These are phyloP conservation scores for Macroglossus sobrinus DNA, from an alignment of 2,113 vertebrate species.

Conservation along the genomic window DNA sequence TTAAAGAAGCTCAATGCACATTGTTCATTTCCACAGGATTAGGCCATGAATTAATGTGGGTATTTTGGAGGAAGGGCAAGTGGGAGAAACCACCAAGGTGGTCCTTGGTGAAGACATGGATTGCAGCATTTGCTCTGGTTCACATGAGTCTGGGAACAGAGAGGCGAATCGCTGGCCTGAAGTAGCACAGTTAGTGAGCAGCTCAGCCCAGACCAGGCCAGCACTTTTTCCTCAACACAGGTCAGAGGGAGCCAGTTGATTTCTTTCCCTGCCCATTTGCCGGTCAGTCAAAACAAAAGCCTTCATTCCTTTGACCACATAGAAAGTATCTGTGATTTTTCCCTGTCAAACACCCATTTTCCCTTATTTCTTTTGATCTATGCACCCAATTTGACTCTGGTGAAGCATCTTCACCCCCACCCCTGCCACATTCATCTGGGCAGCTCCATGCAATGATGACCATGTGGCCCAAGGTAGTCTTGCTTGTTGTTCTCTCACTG, in stretches of 20 bases:
- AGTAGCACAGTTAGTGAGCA: not conserved
- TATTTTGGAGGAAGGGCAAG: not conserved
- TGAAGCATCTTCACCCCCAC: not conserved
- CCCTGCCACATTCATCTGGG: not conserved
- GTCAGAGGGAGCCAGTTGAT: not conserved
- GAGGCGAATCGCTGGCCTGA: not conserved
- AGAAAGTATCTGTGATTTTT: not conserved
- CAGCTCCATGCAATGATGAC: not conserved
- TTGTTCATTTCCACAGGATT: not conserved
- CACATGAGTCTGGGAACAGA: not conserved
- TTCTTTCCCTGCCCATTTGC: not conserved
- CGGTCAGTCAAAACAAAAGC: not conserved
- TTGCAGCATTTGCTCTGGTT: not conserved
- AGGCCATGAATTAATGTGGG: not conserved
- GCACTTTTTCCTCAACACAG: not conserved
- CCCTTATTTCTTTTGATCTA: not conserved
- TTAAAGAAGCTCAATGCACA: not conserved
- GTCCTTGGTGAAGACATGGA: not conserved
- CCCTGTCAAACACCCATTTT: not conserved
- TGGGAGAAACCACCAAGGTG: not conserved
- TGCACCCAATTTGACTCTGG: not conserved
- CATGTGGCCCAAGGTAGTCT: not conserved
- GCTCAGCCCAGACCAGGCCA: not conserved
- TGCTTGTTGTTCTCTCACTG: not conserved
- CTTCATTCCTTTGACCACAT: not conserved